Evolutionary conservation across 2,113 vertebrate genomes (phyloP), one percentile per base, ranked within the genome.

Genomic region (Kryptolebias marmoratus): DNA sequence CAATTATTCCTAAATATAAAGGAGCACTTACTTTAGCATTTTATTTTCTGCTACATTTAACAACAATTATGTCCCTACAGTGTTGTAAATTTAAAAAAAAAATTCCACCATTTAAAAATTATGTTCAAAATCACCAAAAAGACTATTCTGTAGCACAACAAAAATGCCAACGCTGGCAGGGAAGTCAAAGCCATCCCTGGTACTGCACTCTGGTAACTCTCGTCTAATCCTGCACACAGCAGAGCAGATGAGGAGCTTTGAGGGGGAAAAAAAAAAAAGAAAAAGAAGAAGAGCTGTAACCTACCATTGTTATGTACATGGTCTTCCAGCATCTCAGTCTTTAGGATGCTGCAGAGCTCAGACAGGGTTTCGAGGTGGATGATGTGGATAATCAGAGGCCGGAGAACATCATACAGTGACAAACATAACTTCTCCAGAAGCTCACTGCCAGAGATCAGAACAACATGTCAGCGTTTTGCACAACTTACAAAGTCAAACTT

Each of bases 311-410:
- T 98, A 53, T 96, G 95, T 14, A 98, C 96, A 7, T 99, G 98
- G 79, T 99, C 98, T 84, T 98, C 98, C 77, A 99, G 93, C 95
- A 99, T 98, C 89, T 99, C 98, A 44, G 97, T 98, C 94, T 98
- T 99, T 64, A 99, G 95, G 84, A 99, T 99, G 45, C 97, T 94
- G 16, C 98, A 99, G 84, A 99, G 97, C 86, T 99, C 98, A 0
- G 98, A 98, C 15, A 99, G 92, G 0, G 98, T 99, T 91, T 99
- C 98, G 88, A 99, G 91, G 88, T 99, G 98, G 88, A 98, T 95
- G 77, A 98, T 95, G 64, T 99, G 97, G 89, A 99, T 99, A 84
- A 99, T 98, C 80, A 98, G 87, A 1, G 98, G 98, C 68, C 97
- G 95, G 67, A 99, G 94, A 85, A 99, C 96, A 73, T 99, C 97